Evolutionary conservation across 2,113 vertebrate species (phyloP), one percentile per base, ranked within the genome.

Genomic region (Rynchops niger): DNA sequence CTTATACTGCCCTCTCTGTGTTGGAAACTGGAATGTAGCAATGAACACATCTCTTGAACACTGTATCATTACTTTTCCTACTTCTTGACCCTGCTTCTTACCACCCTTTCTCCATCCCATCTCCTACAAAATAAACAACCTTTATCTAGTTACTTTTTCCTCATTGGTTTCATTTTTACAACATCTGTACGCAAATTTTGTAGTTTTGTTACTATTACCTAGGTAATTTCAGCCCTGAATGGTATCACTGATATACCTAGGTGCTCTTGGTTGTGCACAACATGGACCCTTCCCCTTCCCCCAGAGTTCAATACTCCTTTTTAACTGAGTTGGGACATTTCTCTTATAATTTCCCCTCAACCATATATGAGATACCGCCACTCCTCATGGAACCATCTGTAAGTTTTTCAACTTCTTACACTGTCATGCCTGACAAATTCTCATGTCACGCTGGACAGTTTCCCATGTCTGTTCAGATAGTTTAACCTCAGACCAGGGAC

Each of bases 271-370:
- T 45, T 69, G 14, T 78, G 11, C 18, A 62, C 6, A 53, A 27
- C 55, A 22, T 0, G 0, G 38, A 43, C 21, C 13, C 36, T 42
- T 10, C 12, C 22, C 5, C 15, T 59, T 52, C 12, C 6, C 7
- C 30, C 12, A 42, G 30, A 77, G 15, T 9, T 30, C 26, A 36
- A 27, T 36, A 52, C 11, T 69, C 13, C 45, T 69, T 43, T 43
- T 79, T 9, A 69, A 53, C 27, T 15, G 17, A 52, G 26, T 17
- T 43, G 38, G 17, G 14, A 22, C 27, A 15, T 70, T 87, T 53
- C 45, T 79, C 38, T 34, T 32, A 19, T 45, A 70, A 53, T 21
- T 34, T 79, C 27, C 22, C 9, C 9, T 32, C 21, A 61, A 38
- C 21, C 38, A 52, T 8, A 3, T 69, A 26, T n/a, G 29, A 42